Percentiles rank a stretch among this genome's conserved stretches.
These are phyloP conservation scores for Dicentrarchus labrax DNA, from an alignment of 2,113 vertebrate species.

Conservation along the genomic window DNA sequence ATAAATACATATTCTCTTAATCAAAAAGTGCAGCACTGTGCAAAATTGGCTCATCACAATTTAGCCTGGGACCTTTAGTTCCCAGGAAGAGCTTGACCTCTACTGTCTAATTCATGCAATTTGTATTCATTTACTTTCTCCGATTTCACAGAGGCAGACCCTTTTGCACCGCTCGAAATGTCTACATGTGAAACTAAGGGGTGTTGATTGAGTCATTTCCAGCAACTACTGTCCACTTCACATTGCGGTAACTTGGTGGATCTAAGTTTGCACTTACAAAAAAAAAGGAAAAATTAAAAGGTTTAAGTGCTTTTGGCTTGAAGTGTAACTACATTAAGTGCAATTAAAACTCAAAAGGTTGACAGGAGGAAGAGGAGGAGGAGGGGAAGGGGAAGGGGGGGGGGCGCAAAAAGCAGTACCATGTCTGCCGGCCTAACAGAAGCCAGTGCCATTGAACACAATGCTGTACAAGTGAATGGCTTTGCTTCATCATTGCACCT, in stretches of 20 bases:
- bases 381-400: not conserved
- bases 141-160: slow-evolving; percentile 77
- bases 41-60: slow-evolving; percentile 92
- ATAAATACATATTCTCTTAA: slow-evolving; percentile 87
- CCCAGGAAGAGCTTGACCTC: slow-evolving; percentile 89
- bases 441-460: slow-evolving; percentile 63
- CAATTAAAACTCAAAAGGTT: slow-evolving; percentile 82
- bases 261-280: slow-evolving; percentile 62
- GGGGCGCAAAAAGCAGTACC: slow-evolving; percentile 77
- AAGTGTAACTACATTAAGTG: slow-evolving; percentile 83
- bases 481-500: slow-evolving; percentile 82
- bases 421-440: slow-evolving; percentile 74
- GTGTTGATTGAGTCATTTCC: slow-evolving; percentile 60
- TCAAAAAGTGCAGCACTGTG: slow-evolving; percentile 98
- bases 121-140: slow-evolving; percentile 75
- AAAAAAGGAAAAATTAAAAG: slow-evolving; percentile 55
- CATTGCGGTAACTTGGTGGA: slow-evolving; percentile 44
- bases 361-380: slow-evolving; percentile 20
- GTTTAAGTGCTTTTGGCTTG: slow-evolving; percentile 86
- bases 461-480: slow-evolving; percentile 75
- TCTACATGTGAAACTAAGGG: slow-evolving; percentile 55
- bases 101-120: slow-evolving; percentile 79
- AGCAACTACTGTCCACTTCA: slow-evolving; percentile 54
- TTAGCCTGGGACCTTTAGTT: slow-evolving; percentile 94
- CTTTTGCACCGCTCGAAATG: slow-evolving; percentile 58